phyloP scores from a whole-genome alignment of 2,888 invertebrate species.

The Clitarchus hookeri region DNA sequence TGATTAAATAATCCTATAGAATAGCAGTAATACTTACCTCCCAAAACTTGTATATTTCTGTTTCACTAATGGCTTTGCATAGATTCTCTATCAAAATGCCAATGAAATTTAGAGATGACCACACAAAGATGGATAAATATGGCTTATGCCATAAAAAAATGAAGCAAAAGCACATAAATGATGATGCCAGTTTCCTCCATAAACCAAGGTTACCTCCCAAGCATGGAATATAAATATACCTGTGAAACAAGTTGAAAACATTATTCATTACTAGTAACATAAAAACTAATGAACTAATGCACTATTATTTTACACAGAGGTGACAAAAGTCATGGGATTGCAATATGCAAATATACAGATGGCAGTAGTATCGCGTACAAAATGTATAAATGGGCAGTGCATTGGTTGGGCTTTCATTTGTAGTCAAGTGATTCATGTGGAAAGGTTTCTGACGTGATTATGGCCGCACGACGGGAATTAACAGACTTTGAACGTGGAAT shows the following conservation, averaged over 20 bases:
- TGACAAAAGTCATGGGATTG: too few relatives aligned
- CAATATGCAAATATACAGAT: too few relatives aligned
- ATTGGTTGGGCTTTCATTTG: too few relatives aligned
- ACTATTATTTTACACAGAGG: too few relatives aligned
- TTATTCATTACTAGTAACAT: background rate
- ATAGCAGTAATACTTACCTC: slow-evolving; percentile 44
- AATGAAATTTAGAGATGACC: slow-evolving; percentile 85
- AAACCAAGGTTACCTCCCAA: slow-evolving; percentile 56
- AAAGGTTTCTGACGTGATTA: too few relatives aligned
- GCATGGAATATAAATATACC: slow-evolving; percentile 80
- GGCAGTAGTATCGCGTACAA: too few relatives aligned
- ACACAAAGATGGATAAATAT: slow-evolving; percentile 74
- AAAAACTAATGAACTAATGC: background rate
- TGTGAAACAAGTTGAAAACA: slow-evolving; percentile 51
- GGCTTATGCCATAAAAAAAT: slow-evolving; percentile 92
- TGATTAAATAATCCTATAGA: too few relatives aligned
- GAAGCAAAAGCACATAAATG: slow-evolving; percentile 78
- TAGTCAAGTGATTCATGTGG: too few relatives aligned
- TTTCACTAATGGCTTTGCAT: slow-evolving; percentile 59
- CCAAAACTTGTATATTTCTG: slow-evolving; percentile 56
- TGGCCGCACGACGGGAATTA: too few relatives aligned
- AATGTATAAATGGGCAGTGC: too few relatives aligned
- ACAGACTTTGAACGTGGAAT: too few relatives aligned
- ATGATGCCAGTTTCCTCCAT: slow-evolving; percentile 67
- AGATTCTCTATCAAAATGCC: slow-evolving; percentile 75